Evolutionary conservation across 2,113 vertebrate genomes (phyloP), one percentile per base, ranked within the genome.

Genomic region (Sardina pilchardus): DNA sequence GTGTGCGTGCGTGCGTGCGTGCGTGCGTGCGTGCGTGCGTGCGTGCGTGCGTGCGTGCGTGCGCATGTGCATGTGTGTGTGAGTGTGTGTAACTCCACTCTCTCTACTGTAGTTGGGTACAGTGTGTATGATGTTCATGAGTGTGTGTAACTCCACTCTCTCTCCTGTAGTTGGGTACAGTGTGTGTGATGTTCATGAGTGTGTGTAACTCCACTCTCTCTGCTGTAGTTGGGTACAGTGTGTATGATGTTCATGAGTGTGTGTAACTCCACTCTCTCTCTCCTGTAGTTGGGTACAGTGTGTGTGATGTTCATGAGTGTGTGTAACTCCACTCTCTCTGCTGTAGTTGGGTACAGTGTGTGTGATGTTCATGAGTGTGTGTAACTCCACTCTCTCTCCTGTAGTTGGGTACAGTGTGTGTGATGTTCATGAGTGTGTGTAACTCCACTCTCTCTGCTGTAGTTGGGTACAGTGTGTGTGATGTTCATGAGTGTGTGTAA

Each of bases 261-360:
- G 59, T 63, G 30, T 2, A 26, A 36, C 12, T 16, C 56, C 81
- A 12, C n/a, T n/a, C 67, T 7, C 42, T 48, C 30, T 80, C 30
- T 80, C 90, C 93, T 87, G 81, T 91, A 99, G 98, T 90, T 99
- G 84, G 99, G 98, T 30, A 97, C 97, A 19, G 97, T 99, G 90
- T 99, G 39, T 42, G 39, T 42, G 39, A 42, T 42, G 17, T 86
- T 47, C 78, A 14, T 75, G 1, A 8, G 16, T 21, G 30, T 89
- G 59, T 63, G 30, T 2, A 26, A 36, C 12, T 16, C 56, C 81
- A 12, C 67, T 7, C 42, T 48, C 30, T 80, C 30, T 80, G 90
- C 93, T 87, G 81, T 91, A 99, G 98, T 90, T 99, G 84, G 99
- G 98, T 30, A 97, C 97, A 19, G 97, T 99, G 90, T 99, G 39